Base-by-base conservation (phyloP, 2,113 vertebrate species). In the Limanda limanda region DNA sequence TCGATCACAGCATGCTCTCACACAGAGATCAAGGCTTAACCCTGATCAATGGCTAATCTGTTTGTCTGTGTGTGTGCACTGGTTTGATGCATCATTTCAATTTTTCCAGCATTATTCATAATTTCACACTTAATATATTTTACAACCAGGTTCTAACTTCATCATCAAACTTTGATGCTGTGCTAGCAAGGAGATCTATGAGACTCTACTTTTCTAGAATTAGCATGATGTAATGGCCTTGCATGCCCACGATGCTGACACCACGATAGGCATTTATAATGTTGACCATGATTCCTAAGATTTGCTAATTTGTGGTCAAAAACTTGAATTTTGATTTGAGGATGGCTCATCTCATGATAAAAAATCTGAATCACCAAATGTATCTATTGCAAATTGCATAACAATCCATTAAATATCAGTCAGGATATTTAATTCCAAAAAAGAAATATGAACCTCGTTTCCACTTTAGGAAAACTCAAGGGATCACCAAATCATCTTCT, bases 1-100 rank as follows among this genome's bases (percentile, higher is more conserved):
- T 95, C 72, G 93, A 94, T 91, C 75, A 40, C 73, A 84, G 80
- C 85, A 88, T 89, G 92, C 74, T 90, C 73, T 79, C 77, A 86
- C 84, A 73, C 81, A 59, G 72, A 76, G 82, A 91, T 88, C 77
- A 85, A 81, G 85, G 86, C 89, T 92, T 86, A 92, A 82, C 85
- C 76, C 76, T 71, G 84, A 91, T 92, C 85, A 79, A 91, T 91
- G 80, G 45, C 79, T 86, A 76, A 86, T 89, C 72, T 85, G 60
- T 89, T 83, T 89, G 77, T 88, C 76, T 89, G 72, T 88, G 54
- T 58, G 61, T 61, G 57, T 48, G 24, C 2, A 37, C 67, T 27
- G 23, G 25, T 78, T 71, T 81, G 67, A 81, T 86, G 83, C 76
- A 76, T 78, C 69, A 66, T 79, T 40, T 78, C 51, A 66, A 74